Percentiles rank a stretch among this genome's conserved stretches.
Conservation (phyloP, 2,888 invertebrate genomes). For the Rhamnusium bicolor region DNA sequence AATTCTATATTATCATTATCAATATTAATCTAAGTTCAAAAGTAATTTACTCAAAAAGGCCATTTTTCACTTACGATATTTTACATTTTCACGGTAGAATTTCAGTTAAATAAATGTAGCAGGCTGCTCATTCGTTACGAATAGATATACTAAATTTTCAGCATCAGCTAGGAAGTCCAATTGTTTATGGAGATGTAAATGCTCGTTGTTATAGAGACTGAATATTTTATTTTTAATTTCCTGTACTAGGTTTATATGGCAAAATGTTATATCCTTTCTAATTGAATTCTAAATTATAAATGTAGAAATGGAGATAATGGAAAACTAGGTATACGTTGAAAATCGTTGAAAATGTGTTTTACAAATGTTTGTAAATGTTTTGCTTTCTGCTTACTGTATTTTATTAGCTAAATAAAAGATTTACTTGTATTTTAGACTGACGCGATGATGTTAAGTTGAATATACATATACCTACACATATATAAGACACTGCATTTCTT, state of each 20-base stretch:
- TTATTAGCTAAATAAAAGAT: no score
- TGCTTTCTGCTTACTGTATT: no score
- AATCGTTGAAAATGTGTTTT: neutral
- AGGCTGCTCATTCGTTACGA: neutral
- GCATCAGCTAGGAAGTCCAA: neutral
- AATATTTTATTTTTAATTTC: conserved; percentile 18
- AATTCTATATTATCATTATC: no score
- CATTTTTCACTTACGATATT: no score
- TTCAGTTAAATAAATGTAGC: neutral
- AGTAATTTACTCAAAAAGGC: no score
- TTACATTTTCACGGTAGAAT: no score
- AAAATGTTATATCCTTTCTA: neutral
- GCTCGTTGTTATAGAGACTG: neutral
- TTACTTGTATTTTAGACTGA: no score
- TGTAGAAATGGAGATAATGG: neutral
- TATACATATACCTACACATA: no score
- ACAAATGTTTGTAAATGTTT: no score
- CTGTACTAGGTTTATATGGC: neutral
- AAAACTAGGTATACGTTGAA: neutral
- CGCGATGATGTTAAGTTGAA: no score
- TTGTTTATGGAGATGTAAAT: conserved; percentile 4
- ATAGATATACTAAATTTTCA: neutral
- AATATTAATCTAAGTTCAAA: no score
- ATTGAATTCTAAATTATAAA: neutral
- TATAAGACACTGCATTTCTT: no score